Conservation (phyloP, 1,140 invertebrate species). For the Tribolium castaneum region DNA sequence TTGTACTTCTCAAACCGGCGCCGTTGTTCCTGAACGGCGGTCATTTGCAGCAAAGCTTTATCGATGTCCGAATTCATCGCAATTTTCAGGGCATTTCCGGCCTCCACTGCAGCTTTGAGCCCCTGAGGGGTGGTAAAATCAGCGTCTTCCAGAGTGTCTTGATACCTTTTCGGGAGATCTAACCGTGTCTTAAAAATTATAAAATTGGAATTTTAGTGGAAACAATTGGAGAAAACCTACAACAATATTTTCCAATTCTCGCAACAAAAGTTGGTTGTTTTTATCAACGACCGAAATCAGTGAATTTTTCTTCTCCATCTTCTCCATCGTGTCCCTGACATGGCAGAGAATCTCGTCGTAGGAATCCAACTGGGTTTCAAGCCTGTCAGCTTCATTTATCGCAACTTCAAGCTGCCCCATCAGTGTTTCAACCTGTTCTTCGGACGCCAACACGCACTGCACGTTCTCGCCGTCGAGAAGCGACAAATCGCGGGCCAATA, state of each 20-base stretch:
- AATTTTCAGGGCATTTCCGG: slow-evolving; percentile 82
- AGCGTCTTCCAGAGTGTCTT: slow-evolving; percentile 71
- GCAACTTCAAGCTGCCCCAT: slow-evolving; percentile 88
- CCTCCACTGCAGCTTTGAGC: slow-evolving; percentile 80
- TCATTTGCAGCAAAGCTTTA: slow-evolving; percentile 74
- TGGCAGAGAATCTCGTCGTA: slow-evolving; percentile 86
- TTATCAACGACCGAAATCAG: slow-evolving; percentile 87
- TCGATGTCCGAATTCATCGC: slow-evolving; percentile 81
- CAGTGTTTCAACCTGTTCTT: slow-evolving; percentile 81
- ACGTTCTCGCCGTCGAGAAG: slow-evolving; percentile 82
- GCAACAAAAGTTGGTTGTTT: slow-evolving; percentile 84
- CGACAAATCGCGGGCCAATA: slow-evolving; percentile 82
- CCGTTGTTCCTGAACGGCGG: slow-evolving; percentile 89
- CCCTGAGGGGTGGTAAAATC: slow-evolving; percentile 77
- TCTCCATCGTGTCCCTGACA: slow-evolving; percentile 86
- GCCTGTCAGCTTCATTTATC: slow-evolving; percentile 79
- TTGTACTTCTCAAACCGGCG: slow-evolving; percentile 86
- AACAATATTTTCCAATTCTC: slow-evolving; percentile 84
- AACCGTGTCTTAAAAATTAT: slow-evolving; percentile 71
- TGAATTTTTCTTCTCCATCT: slow-evolving; percentile 93
- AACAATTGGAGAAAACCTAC: slow-evolving; percentile 65
- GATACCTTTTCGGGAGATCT: slow-evolving; percentile 78
- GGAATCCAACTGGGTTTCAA: slow-evolving; percentile 78
- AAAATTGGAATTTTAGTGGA: not conserved
- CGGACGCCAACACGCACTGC: slow-evolving; percentile 61